These are phyloP conservation scores for Diaperis boleti DNA, from an alignment of 2,888 invertebrate species.

Conservation along the genomic window DNA sequence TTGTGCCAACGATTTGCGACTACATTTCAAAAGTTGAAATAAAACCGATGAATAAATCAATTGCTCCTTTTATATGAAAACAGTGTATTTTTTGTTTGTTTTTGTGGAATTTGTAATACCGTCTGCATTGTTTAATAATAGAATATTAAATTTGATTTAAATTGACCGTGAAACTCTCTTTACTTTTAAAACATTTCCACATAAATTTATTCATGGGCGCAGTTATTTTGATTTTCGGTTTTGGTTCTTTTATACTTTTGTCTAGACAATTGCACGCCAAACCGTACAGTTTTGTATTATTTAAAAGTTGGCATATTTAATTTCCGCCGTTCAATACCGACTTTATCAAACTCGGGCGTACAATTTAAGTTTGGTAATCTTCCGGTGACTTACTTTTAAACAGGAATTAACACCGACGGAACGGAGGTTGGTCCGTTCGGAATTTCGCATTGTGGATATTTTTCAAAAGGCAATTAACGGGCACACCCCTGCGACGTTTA, in stretches of 20 bases:
- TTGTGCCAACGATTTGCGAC: background rate
- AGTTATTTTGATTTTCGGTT: too few relatives aligned
- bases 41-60: too few relatives aligned
- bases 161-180: slow-evolving; percentile 20
- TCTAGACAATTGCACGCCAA: slow-evolving; percentile 12
- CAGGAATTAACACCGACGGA: slow-evolving; percentile 13
- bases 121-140: too few relatives aligned
- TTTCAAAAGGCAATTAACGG: slow-evolving; percentile 31
- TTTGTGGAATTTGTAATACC: too few relatives aligned
- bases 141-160: too few relatives aligned
- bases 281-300: slow-evolving; percentile 14
- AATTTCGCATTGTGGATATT: slow-evolving; percentile 30
- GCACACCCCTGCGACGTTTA: slow-evolving; percentile 21
- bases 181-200: slow-evolving; percentile 18
- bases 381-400: slow-evolving; percentile 21
- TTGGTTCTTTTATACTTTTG: background rate
- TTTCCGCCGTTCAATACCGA: slow-evolving; percentile 24
- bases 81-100: too few relatives aligned
- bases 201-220: slow-evolving; percentile 22
- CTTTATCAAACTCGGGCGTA: slow-evolving; percentile 11
- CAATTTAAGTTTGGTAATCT: slow-evolving; percentile 36
- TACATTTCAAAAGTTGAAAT: too few relatives aligned
- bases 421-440: background rate
- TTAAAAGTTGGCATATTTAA: slow-evolving; percentile 23
- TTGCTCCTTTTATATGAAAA: too few relatives aligned